These are phyloP conservation scores for Actenoides lindsayi DNA, from an alignment of 2,113 vertebrate genomes.

Conservation along the genomic window DNA sequence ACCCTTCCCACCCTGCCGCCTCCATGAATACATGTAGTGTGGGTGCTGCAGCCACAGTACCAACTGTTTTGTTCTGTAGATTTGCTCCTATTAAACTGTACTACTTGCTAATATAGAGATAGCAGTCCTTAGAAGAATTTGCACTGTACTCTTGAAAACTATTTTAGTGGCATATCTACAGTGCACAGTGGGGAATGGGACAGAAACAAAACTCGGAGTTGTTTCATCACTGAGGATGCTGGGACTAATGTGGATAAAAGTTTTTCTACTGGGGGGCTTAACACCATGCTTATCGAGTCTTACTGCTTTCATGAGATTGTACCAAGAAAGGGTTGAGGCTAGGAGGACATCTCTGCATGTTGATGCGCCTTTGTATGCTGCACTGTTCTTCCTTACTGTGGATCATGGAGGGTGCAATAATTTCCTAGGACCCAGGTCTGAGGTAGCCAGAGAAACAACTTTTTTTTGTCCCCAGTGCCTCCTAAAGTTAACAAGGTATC, in stretches of 20 bases:
- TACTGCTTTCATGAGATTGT: neutral
- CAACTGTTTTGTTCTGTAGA: neutral
- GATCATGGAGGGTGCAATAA: too few species aligned
- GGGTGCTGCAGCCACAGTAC: neutral
- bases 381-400: neutral
- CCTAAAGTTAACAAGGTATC: neutral
- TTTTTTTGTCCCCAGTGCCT: neutral
- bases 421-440: neutral
- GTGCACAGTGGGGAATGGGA: neutral
- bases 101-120: neutral
- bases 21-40: neutral
- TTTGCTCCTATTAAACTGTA: neutral
- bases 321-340: neutral
- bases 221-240: neutral
- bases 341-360: neutral
- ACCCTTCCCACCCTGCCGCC: neutral
- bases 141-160: neutral
- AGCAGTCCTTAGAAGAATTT: neutral
- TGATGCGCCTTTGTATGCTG: neutral
- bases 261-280: neutral
- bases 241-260: neutral
- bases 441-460: neutral
- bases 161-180: neutral
- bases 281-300: neutral
- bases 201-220: neutral